A percentile compares a stretch with the other conserved stretches of the same genome.
phyloP scores from a whole-genome alignment of 2,888 invertebrate genomes.

The Tipula confusa region DNA sequence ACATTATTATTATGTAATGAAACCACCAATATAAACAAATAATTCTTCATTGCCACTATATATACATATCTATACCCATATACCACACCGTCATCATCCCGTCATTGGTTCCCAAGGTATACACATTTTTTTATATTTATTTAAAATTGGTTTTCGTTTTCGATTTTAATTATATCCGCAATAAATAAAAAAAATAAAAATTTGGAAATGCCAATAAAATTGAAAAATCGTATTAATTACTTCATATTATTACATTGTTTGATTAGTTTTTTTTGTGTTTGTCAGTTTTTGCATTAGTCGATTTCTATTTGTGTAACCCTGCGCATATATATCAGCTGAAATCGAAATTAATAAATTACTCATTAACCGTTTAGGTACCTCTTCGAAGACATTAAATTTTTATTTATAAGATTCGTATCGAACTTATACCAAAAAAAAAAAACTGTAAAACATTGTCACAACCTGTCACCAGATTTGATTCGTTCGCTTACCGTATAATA shows the following conservation, averaged over 20 bases:
- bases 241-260: slow-evolving; percentile 3
- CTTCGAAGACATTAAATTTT: neutral
- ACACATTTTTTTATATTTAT: neutral
- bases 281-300: neutral
- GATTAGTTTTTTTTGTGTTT: neutral
- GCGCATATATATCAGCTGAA: neutral
- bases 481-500: neutral
- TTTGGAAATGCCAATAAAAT: slow-evolving; percentile 25
- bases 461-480: slow-evolving; percentile 7
- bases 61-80: neutral
- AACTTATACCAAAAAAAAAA: neutral
- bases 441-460: neutral
- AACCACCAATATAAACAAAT: neutral
- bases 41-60: neutral
- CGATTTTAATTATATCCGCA: slow-evolving; percentile 9
- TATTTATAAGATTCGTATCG: neutral
- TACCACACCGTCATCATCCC: slow-evolving; percentile 9
- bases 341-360: neutral
- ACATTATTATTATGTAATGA: neutral
- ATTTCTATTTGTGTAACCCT: slow-evolving; percentile 17
- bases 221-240: slow-evolving; percentile 20
- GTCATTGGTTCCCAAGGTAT: neutral
- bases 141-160: neutral
- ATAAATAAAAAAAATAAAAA: neutral
- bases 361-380: neutral